Conservation (phyloP, 30 jellyfish, hydroid and myxozoan species). For the Hydractinia symbiolongicarpus region DNA sequence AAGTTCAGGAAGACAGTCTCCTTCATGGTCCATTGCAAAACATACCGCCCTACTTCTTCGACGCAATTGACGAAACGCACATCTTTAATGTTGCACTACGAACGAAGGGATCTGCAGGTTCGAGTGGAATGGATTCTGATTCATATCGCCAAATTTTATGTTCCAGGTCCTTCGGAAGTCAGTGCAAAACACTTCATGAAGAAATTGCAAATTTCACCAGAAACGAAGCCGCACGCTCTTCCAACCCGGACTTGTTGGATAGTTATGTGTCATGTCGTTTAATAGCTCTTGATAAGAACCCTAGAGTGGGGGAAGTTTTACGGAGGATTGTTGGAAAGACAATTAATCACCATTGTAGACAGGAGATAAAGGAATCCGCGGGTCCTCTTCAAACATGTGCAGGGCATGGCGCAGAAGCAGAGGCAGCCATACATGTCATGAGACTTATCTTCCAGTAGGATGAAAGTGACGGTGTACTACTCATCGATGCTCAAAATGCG, state of each 20-base stretch:
- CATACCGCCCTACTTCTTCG: no score
- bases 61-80: no score
- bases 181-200: constrained; percentile 10
- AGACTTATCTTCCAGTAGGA: no score
- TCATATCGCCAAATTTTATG: constrained; percentile 7
- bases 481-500: no score
- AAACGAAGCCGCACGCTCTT: constrained; percentile 1
- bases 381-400: constrained; percentile 29
- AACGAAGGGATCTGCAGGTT: constrained; percentile 5
- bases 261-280: constrained; percentile 6
- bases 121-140: not conserved
- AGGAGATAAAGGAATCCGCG: constrained; percentile 4
- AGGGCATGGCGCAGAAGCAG: not conserved
- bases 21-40: no score
- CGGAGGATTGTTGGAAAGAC: constrained; percentile 15
- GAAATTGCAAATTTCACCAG: not conserved
- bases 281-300: constrained; percentile 22
- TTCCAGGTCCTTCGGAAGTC: constrained; percentile 15
- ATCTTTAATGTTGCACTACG: no score
- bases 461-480: no score
- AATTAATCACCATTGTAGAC: no score
- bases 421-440: no score
- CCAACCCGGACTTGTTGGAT: constrained; percentile 19
- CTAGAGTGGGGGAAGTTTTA: constrained; percentile 25
- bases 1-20: not conserved